These are phyloP conservation scores for Myotis planiceps DNA, from an alignment of 2,797 vertebrate genomes.

Conservation along the genomic window DNA sequence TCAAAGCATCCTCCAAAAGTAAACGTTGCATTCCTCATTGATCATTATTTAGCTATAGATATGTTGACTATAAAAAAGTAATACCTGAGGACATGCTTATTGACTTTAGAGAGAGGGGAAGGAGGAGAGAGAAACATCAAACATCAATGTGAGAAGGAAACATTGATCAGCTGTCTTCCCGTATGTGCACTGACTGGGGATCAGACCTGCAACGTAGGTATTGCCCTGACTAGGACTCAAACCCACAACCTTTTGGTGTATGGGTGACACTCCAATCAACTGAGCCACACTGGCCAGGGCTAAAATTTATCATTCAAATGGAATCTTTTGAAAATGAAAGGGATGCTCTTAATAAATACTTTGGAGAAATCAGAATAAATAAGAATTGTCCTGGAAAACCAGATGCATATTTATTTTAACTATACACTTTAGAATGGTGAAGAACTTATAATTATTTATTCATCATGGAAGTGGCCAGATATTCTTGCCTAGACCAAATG, in stretches of 20 bases:
- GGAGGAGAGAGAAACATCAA: neutral
- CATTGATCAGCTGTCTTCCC: neutral
- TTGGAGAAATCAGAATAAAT: neutral
- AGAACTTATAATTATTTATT: slow-evolving; percentile 36
- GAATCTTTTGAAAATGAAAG: neutral
- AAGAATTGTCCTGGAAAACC: neutral
- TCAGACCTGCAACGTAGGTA: neutral
- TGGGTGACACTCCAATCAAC: neutral
- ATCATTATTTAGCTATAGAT: neutral
- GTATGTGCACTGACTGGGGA: neutral
- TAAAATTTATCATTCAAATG: neutral
- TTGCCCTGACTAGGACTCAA: neutral
- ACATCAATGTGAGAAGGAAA: neutral
- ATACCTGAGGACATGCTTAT: neutral
- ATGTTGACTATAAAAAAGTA: neutral
- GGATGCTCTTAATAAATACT: neutral
- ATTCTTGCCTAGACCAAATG: neutral
- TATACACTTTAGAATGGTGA: neutral
- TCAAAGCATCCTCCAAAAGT: neutral
- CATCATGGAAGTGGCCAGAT: neutral
- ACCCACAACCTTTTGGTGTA: neutral
- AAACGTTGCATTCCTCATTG: neutral
- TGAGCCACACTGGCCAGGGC: neutral
- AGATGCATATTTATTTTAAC: neutral
- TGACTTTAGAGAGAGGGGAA: neutral